phyloP scores from a whole-genome alignment of 2,888 invertebrate genomes.

The Pachydiplax longipennis region DNA sequence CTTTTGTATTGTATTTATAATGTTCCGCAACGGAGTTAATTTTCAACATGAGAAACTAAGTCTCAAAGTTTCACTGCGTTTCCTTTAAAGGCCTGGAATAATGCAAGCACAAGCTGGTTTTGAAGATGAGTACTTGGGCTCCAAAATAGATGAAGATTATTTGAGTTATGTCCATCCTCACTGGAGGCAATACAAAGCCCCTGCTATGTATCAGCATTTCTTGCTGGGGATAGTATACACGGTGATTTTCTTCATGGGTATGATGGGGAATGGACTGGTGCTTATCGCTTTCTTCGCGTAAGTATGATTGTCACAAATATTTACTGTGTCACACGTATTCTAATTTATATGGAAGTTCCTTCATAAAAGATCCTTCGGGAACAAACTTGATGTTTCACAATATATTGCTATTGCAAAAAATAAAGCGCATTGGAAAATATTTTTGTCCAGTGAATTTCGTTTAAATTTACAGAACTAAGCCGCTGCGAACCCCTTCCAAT shows the following conservation, averaged over 20 bases:
- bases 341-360: background rate
- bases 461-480: constrained; percentile 66
- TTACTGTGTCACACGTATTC: too few species aligned
- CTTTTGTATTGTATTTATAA: too few species aligned
- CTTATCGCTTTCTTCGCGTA: constrained; percentile 78
- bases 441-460: too few species aligned
- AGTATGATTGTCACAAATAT: constrained; percentile 56
- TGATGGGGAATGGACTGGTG: constrained; percentile 75
- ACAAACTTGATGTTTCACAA: background rate
- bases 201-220: constrained; percentile 72
- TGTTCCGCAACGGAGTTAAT: too few species aligned
- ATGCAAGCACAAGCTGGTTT: background rate
- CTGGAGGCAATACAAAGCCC: constrained; percentile 73
- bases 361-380: background rate
- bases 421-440: background rate
- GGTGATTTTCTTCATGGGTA: constrained; percentile 67
- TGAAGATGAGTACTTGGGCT: constrained; percentile 62
- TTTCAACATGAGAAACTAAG: too few species aligned
- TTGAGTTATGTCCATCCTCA: constrained; percentile 71
- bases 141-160: constrained; percentile 71
- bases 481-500: constrained; percentile 73
- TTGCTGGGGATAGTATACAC: constrained; percentile 71
- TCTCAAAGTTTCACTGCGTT: background rate
- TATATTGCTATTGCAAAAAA: background rate
- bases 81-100: background rate